These are phyloP conservation scores for Atrichornis clamosus DNA, from an alignment of 2,113 vertebrate species.

Conservation along the genomic window DNA sequence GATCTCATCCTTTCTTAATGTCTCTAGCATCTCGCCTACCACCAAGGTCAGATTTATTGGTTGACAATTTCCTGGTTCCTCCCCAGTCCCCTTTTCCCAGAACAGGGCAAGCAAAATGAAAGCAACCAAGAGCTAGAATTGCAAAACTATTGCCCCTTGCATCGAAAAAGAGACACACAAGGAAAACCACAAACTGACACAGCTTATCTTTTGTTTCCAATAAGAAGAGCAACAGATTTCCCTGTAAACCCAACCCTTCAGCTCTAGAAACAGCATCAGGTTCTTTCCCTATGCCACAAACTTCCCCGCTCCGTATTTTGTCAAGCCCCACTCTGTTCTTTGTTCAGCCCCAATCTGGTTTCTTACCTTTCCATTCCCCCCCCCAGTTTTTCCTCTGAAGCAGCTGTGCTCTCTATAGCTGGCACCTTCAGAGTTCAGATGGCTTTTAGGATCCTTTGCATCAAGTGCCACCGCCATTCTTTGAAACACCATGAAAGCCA, in stretches of 20 bases:
- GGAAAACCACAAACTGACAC: slow-evolving; percentile 52
- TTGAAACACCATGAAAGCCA: slow-evolving; percentile 5
- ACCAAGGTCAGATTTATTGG: slow-evolving; percentile 50
- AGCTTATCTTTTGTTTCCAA: slow-evolving; percentile 41
- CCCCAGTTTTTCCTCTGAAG: not conserved
- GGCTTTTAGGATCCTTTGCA: not conserved
- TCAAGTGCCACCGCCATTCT: not conserved
- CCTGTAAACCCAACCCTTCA: not conserved
- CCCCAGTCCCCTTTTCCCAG: slow-evolving; percentile 41
- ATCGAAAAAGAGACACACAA: slow-evolving; percentile 27
- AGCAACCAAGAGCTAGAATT: slow-evolving; percentile 9
- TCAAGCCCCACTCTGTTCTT: not conserved
- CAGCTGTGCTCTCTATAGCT: not conserved
- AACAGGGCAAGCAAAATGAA: slow-evolving; percentile 44
- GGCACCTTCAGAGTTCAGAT: not conserved
- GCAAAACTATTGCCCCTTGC: slow-evolving; percentile 49
- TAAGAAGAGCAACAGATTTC: slow-evolving; percentile 2
- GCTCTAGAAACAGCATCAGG: not conserved
- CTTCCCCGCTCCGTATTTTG: not conserved
- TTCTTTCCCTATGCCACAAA: not conserved
- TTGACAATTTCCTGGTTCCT: slow-evolving; percentile 50
- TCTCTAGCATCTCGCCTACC: slow-evolving; percentile 49
- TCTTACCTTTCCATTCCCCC: slow-evolving; percentile 27
- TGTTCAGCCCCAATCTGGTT: not conserved
- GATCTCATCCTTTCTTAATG: slow-evolving; percentile 59